Conservation (phyloP, 2,113 vertebrate species). For the Fulica atra region DNA sequence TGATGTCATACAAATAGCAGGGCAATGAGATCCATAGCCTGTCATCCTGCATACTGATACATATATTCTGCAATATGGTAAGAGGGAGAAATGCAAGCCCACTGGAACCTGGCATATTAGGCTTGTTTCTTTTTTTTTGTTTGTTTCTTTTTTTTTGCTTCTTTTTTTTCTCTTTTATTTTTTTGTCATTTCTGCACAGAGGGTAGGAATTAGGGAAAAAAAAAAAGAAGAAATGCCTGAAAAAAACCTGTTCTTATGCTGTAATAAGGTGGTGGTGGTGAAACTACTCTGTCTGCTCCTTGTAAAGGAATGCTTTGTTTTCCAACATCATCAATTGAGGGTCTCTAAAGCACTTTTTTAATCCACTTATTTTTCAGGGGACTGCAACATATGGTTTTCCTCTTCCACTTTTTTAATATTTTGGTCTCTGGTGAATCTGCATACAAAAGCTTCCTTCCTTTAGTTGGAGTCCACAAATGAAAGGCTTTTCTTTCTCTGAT, state of each 20-base stretch:
- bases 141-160: neutral
- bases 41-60: neutral
- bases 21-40: neutral
- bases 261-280: neutral
- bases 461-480: slow-evolving; percentile 79
- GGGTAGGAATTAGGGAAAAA: neutral
- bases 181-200: neutral
- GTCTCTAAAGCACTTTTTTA: slow-evolving; percentile 46
- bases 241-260: neutral
- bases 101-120: neutral
- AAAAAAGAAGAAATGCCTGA: neutral
- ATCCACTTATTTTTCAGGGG: slow-evolving; percentile 51
- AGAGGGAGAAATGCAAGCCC: neutral
- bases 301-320: slow-evolving; percentile 18
- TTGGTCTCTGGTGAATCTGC: slow-evolving; percentile 75
- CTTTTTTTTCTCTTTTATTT: neutral
- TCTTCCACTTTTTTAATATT: slow-evolving; percentile 81
- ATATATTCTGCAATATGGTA: neutral
- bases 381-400: slow-evolving; percentile 75
- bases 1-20: neutral
- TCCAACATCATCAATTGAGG: neutral
- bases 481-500: slow-evolving; percentile 81
- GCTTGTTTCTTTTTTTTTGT: neutral
- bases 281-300: neutral
- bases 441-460: slow-evolving; percentile 82